Evolutionary conservation across 2,113 vertebrate species (phyloP), one percentile per base, ranked within the genome.

Genomic region (Aythya baeri): DNA sequence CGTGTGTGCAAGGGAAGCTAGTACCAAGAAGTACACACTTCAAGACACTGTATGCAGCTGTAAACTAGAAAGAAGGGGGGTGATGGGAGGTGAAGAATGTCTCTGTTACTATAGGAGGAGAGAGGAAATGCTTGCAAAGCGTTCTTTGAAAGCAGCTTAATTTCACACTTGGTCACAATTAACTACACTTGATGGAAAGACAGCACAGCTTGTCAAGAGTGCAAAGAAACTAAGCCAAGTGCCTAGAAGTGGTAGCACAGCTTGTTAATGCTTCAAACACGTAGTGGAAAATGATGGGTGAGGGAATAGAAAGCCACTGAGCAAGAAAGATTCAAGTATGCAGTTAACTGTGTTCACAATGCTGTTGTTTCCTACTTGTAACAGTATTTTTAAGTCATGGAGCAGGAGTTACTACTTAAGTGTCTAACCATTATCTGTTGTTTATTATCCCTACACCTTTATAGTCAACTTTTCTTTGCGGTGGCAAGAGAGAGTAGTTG

Each of bases 391-490:
- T 54, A 93, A 87, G 93, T 89, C 89, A 62, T 79, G 66, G 86
- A 91, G 82, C 84, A 92, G 93, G 95, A 89, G 89, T 84, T 79
- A 84, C 61, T 63, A 58, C 49, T 59, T 88, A 67, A 71, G 22
- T 91, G 83, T 91, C 86, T 93, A 94, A 95, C 71, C 17, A 44
- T n/a, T 91, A 72, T 86, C 81, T 84, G 71, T 93, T 95, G 77
- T 89, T 80, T 90, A 22, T 77, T 95, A 95, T 75, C 77, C 91
- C 77, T 93, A 59, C 54, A 66, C 57, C 16, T 82, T 95, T 87
- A 72, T 89, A 75, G 73, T 89, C 61, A 88, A 81, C n/a, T 94
- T 90, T 95, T 86, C 86, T 93, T 97, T 97, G 91, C 58, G 54
- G 31, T 94, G 86, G 71, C 66, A 97, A 93, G 94, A 93, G 76